These are phyloP conservation scores for Phycodurus eques DNA, from an alignment of 2,113 vertebrate species.

Conservation along the genomic window DNA sequence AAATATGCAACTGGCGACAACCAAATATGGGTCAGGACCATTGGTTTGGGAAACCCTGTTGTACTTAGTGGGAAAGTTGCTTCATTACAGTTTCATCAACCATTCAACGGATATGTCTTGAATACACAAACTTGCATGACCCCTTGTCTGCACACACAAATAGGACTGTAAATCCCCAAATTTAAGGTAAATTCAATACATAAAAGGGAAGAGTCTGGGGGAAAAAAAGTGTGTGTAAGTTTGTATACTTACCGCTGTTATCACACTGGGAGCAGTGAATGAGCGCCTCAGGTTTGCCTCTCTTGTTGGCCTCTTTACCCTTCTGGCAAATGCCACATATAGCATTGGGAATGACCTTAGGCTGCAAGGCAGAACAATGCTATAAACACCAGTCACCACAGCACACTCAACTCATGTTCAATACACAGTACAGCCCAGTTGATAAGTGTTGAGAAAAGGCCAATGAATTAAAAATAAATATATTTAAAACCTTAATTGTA, in stretches of 20 bases:
- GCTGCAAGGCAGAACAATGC: slow-evolving; percentile 99
- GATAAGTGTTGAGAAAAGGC: not conserved
- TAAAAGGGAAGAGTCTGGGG: not conserved
- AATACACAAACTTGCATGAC: not conserved
- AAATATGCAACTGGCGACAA: too few relatives aligned
- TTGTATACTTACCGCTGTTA: slow-evolving; percentile 90
- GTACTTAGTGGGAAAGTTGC: not conserved
- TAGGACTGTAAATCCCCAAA: not conserved
- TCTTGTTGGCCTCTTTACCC: slow-evolving; percentile 99
- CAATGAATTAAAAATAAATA: not conserved
- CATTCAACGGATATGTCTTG: not conserved
- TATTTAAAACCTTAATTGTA: not conserved
- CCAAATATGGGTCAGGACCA: too few relatives aligned
- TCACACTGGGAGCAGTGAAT: slow-evolving; percentile 99
- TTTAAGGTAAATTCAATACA: not conserved
- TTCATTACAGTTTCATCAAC: not conserved
- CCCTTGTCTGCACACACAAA: not conserved
- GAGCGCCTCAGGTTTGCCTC: slow-evolving; percentile 91
- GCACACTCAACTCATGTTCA: slow-evolving; percentile 46
- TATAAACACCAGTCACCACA: slow-evolving; percentile 82
- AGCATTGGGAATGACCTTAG: slow-evolving; percentile 98
- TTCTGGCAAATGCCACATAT: slow-evolving; percentile 99
- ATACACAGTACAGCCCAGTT: slow-evolving; percentile 12
- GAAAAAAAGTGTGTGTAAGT: not conserved
- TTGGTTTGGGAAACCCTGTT: not conserved